phyloP scores from a whole-genome alignment of 2,888 invertebrate genomes.

The Pinctada fucata region DNA sequence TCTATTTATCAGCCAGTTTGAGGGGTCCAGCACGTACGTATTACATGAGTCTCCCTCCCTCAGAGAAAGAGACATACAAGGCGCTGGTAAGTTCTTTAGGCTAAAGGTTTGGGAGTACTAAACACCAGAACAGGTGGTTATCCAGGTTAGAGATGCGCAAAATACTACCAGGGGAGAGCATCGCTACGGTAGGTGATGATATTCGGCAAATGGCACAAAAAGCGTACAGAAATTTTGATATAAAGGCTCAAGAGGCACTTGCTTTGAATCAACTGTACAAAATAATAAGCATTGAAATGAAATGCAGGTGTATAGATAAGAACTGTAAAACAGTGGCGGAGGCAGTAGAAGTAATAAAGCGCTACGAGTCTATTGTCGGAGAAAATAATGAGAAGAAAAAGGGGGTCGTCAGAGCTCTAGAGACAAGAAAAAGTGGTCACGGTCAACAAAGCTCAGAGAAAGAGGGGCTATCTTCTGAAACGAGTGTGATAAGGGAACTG shows the following conservation, averaged over 20 bases:
- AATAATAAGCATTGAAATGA: slow-evolving; percentile 40
- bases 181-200: slow-evolving; percentile 36
- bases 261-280: slow-evolving; percentile 44
- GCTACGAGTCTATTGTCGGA: slow-evolving; percentile 39
- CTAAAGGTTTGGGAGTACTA: slow-evolving; percentile 29
- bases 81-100: slow-evolving; percentile 16
- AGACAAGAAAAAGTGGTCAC: background rate
- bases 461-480: background rate
- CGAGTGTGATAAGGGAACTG: background rate
- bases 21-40: too few species aligned
- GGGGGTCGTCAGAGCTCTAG: slow-evolving; percentile 27
- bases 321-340: slow-evolving; percentile 38
- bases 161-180: slow-evolving; percentile 28
- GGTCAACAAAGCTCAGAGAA: background rate
- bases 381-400: slow-evolving; percentile 18
- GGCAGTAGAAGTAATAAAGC: slow-evolving; percentile 41
- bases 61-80: slow-evolving; percentile 12
- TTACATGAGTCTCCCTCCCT: too few species aligned
- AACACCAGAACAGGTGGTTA: slow-evolving; percentile 28
- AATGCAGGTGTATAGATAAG: slow-evolving; percentile 44
- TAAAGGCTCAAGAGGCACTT: slow-evolving; percentile 37
- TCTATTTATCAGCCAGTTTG: too few species aligned
- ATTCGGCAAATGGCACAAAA: slow-evolving; percentile 38
- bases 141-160: slow-evolving; percentile 29
- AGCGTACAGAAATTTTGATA: slow-evolving; percentile 27